Evolutionary conservation across 2,888 invertebrate species (phyloP).

Genomic region (Thymelicus lineola): DNA sequence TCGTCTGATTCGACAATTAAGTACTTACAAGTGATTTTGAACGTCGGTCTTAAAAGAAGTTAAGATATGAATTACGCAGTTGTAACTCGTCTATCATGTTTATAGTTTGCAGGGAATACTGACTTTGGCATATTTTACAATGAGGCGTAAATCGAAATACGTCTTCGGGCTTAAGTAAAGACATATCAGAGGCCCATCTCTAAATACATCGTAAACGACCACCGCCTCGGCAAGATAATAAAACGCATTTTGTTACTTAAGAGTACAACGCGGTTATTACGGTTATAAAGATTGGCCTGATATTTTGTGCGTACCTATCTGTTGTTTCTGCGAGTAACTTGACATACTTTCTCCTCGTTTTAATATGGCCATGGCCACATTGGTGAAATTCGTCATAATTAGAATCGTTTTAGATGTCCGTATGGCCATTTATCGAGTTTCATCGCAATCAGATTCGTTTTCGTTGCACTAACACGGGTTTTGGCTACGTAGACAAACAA

Average conservation of each 20-base stretch:
- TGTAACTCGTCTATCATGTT: too few relatives aligned
- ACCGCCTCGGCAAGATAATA: conserved; percentile 61
- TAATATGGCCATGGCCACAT: conserved; percentile 23
- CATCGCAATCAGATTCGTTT: neutral
- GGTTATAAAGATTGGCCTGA: conserved; percentile 45
- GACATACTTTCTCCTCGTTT: conserved; percentile 40
- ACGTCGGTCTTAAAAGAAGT: too few relatives aligned
- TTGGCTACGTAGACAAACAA: neutral
- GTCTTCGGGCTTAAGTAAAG: conserved; percentile 16
- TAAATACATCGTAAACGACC: conserved; percentile 56
- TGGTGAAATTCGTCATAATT: conserved; percentile 24
- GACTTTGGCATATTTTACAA: neutral
- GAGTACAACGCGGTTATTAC: conserved; percentile 48
- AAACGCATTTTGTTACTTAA: conserved; percentile 54
- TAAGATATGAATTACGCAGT: too few relatives aligned
- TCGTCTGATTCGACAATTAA: too few relatives aligned
- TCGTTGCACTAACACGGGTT: neutral
- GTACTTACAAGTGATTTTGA: too few relatives aligned
- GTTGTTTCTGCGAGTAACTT: conserved; percentile 33
- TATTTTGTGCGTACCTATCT: conserved; percentile 40
- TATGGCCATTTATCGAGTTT: neutral
- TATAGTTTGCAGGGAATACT: neutral
- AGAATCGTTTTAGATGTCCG: conserved; percentile 18
- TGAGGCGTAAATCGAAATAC: conserved; percentile 11
- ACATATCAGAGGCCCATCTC: conserved; percentile 40